Percentiles rank a stretch among this genome's conserved stretches.
Evolutionary conservation across 2,888 invertebrate species (phyloP).

Genomic region (Volucella zonaria): DNA sequence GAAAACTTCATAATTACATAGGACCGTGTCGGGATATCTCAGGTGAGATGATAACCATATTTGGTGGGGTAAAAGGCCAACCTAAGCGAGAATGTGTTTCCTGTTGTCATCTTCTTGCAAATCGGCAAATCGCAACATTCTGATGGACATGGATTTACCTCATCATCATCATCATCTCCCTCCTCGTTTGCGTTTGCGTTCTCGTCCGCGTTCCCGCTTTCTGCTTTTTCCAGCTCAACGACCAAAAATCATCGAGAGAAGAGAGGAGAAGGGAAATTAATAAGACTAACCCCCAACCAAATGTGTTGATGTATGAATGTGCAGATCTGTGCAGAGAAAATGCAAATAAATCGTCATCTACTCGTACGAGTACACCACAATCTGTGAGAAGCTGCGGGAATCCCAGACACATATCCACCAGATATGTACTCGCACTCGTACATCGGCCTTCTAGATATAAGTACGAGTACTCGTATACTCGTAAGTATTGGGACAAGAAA

Average conservation of each 20-base stretch:
- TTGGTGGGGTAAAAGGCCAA: slow-evolving; percentile 51
- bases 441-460: neutral
- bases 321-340: slow-evolving; percentile 64
- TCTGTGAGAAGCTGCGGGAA: slow-evolving; percentile 68
- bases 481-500: slow-evolving; percentile 54
- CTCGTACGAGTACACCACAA: slow-evolving; percentile 61
- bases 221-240: neutral
- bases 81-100: slow-evolving; percentile 61
- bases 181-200: no score
- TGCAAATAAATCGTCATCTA: slow-evolving; percentile 70
- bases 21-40: slow-evolving; percentile 55
- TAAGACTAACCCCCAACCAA: slow-evolving; percentile 60
- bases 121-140: slow-evolving; percentile 74
- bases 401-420: slow-evolving; percentile 33
- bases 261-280: slow-evolving; percentile 62
- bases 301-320: slow-evolving; percentile 72
- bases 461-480: no score
- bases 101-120: slow-evolving; percentile 72
- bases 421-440: no score
- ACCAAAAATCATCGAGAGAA: slow-evolving; percentile 33
- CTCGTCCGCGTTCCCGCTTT: neutral
- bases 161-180: slow-evolving; percentile 40
- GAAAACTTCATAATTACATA: slow-evolving; percentile 67
- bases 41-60: slow-evolving; percentile 65
- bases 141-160: slow-evolving; percentile 71